phyloP scores from a whole-genome alignment of 2,113 vertebrate genomes.

The Cnemophilus loriae region DNA sequence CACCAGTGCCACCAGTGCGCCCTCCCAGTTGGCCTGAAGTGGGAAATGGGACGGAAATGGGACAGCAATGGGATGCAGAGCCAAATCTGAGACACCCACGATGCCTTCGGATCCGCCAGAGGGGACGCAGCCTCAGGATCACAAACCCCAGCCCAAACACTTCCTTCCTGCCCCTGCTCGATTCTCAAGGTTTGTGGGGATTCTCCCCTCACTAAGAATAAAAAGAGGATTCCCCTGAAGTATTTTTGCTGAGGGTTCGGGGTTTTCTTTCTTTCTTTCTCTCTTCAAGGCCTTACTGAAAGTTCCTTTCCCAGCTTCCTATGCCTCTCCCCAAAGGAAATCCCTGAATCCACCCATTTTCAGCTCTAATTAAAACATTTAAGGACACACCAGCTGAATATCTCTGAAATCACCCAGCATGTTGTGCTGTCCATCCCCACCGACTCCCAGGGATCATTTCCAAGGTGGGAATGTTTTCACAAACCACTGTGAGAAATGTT shows the following conservation, averaged over 20 bases:
- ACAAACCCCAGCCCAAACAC: neutral
- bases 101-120: neutral
- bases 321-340: neutral
- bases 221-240: neutral
- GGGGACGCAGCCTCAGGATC: neutral
- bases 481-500: neutral
- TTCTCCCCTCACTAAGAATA: neutral
- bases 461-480: neutral
- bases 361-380: neutral
- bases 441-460: neutral
- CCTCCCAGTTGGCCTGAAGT: too few relatives aligned
- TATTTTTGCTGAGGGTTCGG: neutral
- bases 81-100: fast-evolving
- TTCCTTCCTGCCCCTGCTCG: neutral
- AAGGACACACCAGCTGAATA: fast-evolving
- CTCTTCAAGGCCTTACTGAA: neutral
- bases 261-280: neutral
- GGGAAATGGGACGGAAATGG: fast-evolving
- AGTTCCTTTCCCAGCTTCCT: neutral
- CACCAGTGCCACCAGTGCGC: fast-evolving
- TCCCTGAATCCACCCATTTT: neutral
- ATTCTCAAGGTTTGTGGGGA: neutral
- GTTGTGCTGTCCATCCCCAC: neutral
- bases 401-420: neutral
- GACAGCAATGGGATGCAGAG: neutral